These are phyloP conservation scores for Nycteola revayana DNA, from an alignment of 2,888 invertebrate genomes.

Conservation along the genomic window DNA sequence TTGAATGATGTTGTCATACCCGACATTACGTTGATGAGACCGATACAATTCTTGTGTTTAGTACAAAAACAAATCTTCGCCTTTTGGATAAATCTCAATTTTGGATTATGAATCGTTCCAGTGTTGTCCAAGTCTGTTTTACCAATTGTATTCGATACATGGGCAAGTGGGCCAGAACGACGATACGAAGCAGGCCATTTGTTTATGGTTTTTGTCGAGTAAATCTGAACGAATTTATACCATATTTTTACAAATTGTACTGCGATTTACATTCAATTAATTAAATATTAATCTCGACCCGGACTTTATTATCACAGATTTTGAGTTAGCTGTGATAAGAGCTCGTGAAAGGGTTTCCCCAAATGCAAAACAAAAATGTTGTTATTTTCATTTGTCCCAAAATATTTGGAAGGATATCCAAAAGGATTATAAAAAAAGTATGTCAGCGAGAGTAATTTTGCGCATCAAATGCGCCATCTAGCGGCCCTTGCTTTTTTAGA, in stretches of 20 bases:
- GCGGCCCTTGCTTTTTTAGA: no score
- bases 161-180: conserved; percentile 6
- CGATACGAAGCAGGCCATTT: conserved; percentile 2
- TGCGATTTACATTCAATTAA: neutral
- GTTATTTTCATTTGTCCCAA: conserved; percentile 6
- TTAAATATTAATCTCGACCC: conserved; percentile 5
- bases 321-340: conserved; percentile 8
- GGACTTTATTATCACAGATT: conserved; percentile 8
- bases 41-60: conserved; percentile 6
- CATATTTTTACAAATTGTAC: conserved; percentile 1
- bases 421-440: conserved; percentile 6
- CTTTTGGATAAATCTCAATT: conserved; percentile 7
- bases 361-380: conserved; percentile 5
- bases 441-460: no score
- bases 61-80: conserved; percentile 8
- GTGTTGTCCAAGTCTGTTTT: conserved; percentile 7
- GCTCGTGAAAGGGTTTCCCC: conserved; percentile 3
- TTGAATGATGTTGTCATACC: conserved; percentile 2
- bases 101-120: conserved; percentile 8
- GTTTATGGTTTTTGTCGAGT: conserved; percentile 1
- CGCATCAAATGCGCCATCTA: no score
- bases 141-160: conserved; percentile 8
- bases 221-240: neutral
- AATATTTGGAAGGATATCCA: conserved; percentile 7
- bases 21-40: conserved; percentile 4